Evolutionary conservation across 2,888 invertebrate species (phyloP).

Genomic region (Rhagonycha fulva): DNA sequence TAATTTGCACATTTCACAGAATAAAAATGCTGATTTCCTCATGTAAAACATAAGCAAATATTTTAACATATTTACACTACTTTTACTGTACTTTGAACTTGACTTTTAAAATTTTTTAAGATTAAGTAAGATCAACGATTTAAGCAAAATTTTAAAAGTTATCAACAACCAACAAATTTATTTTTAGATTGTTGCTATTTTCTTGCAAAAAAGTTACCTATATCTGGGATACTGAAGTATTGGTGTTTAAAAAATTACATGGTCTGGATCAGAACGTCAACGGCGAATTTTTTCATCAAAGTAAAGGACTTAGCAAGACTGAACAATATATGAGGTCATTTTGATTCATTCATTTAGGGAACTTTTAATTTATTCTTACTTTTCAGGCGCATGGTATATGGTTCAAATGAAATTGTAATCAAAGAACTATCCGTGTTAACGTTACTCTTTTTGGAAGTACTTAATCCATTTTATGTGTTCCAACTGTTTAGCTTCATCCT

Average conservation of each 20-base stretch:
- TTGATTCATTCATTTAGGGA: neutral
- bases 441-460: conserved; percentile 77
- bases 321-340: conserved; percentile 68
- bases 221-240: conserved; percentile 75
- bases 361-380: conserved; percentile 10
- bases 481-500: conserved; percentile 88
- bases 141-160: neutral
- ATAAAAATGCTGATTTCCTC: neutral
- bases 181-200: conserved; percentile 61
- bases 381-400: conserved; percentile 77
- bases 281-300: conserved; percentile 67
- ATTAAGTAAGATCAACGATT: neutral
- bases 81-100: neutral
- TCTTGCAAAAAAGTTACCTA: conserved; percentile 83
- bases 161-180: neutral
- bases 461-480: conserved; percentile 96
- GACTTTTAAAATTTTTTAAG: neutral
- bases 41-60: neutral
- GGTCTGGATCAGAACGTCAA: conserved; percentile 74
- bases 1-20: neutral
- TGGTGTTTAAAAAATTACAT: conserved; percentile 70
- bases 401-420: conserved; percentile 81
- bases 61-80: neutral
- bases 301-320: conserved; percentile 62
- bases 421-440: conserved; percentile 74